These are phyloP conservation scores for Corythoichthys intestinalis DNA, from an alignment of 2,113 vertebrate genomes.

Conservation along the genomic window DNA sequence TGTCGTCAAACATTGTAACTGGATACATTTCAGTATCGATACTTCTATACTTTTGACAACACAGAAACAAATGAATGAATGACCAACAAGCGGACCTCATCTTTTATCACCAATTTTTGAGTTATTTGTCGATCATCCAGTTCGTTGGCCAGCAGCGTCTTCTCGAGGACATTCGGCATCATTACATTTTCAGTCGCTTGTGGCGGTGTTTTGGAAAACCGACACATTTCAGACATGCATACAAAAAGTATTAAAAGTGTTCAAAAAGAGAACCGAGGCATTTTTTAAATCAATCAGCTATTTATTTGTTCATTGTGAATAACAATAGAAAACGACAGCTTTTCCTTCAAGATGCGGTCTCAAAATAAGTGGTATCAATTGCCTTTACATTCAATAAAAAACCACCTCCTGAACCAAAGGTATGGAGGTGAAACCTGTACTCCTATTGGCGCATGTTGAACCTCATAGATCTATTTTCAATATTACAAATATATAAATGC, in stretches of 20 bases:
- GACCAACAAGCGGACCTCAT: too few species aligned
- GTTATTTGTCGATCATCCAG: background rate
- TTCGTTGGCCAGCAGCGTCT: background rate
- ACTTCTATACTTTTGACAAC: background rate
- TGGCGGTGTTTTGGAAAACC: too few species aligned
- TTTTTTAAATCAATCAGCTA: constrained; percentile 48
- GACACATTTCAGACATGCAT: too few species aligned
- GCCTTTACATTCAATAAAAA: constrained; percentile 57
- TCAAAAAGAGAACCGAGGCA: too few species aligned
- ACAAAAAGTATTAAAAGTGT: too few species aligned
- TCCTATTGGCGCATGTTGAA: constrained; percentile 51
- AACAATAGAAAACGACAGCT: constrained; percentile 56
- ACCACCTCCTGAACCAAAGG: constrained; percentile 37
- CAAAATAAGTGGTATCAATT: constrained; percentile 42
- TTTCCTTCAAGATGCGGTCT: constrained; percentile 41
- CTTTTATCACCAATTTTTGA: background rate
- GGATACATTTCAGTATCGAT: too few species aligned
- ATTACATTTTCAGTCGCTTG: background rate
- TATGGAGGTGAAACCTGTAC: constrained; percentile 29
- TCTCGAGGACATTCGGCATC: background rate
- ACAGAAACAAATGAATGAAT: too few species aligned
- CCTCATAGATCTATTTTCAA: constrained; percentile 55
- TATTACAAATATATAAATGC: constrained; percentile 63
- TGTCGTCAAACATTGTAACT: too few species aligned
- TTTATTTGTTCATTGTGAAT: constrained; percentile 64